Evolutionary conservation across 2,113 vertebrate species (phyloP).

Genomic region (Muscicapa adusta): DNA sequence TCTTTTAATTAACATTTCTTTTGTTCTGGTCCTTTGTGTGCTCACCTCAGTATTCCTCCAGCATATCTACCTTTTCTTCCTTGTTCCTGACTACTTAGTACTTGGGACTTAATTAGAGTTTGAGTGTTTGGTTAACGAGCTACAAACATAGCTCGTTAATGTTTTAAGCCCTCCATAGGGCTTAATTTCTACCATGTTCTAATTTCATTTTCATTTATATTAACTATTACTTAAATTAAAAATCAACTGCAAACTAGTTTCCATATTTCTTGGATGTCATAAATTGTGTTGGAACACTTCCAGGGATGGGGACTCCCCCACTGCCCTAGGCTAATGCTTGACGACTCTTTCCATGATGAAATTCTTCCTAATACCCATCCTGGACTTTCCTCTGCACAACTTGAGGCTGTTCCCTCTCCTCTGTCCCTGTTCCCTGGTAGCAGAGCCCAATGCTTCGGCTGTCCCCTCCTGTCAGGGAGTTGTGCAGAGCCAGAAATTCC

Average conservation of each 20-base stretch:
- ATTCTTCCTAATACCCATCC: not conserved
- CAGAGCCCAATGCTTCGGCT: fast-evolving
- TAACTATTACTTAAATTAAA: not conserved
- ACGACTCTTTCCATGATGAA: not conserved
- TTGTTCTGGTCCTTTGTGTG: not conserved
- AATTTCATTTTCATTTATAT: not conserved
- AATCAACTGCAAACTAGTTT: not conserved
- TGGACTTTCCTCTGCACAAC: not conserved
- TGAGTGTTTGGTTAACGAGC: not conserved
- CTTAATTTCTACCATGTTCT: not conserved
- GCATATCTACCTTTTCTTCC: not conserved
- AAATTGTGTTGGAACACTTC: not conserved
- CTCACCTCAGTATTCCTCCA: not conserved
- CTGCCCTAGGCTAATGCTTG: not conserved
- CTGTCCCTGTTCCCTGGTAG: not conserved
- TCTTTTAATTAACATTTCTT: constrained; percentile 59
- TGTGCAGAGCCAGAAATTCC: not conserved
- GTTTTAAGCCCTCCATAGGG: not conserved
- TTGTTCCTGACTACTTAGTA: not conserved
- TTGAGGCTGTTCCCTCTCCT: fast-evolving
- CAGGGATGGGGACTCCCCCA: not conserved
- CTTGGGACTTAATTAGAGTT: not conserved
- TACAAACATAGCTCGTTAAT: not conserved
- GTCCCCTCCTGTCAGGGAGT: not conserved
- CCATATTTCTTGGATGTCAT: not conserved